Evolutionary conservation across 1,140 invertebrate species (phyloP), one percentile per base, ranked within the genome.

Genomic region (Drosophila bifasciata): DNA sequence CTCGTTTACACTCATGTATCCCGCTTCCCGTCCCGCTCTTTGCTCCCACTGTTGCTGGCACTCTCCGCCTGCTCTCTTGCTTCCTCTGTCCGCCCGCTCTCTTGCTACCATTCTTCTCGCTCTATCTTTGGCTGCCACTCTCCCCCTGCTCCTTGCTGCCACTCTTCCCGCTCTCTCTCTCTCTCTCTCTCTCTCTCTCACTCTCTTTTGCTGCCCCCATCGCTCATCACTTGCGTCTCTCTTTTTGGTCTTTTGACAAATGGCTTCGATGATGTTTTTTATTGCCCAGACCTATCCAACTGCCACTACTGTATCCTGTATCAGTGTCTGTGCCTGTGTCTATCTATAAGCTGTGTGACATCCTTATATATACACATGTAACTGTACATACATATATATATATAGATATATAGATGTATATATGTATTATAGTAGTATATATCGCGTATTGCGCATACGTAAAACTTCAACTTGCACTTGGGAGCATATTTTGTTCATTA

Each of bases 261-360:
- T 86, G 81, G 83, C 59, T 81, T 81, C 81, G 83, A 86, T 86
- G 81, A 86, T 86, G 81, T 88, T 86, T 86, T 86, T 86, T 86
- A 88, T 86, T 81, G 83, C 77, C 58, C 74, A 59, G 73, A 81
- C 81, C 81, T 86, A 86, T 86, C 81, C 32, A 11, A 36, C 1
- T 85, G 72, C 53, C 63, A 63, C 67, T 58, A 63, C 69, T 60
- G 57, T 72, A 78, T 3, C 19, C 19, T 28, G 28, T 25, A 5
- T 23, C 3, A 23, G 21, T n/a, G n/a, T n/a, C 19, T 21, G 19
- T 21, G 19, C 4, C 19, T 21, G n/a, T 60, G 66, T 74, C 58
- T 36, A 36, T 51, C 60, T 52, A 53, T 49, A 44, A 44, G 43
- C 51, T 83, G 64, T 1, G 62, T 73, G 73, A 85, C 81, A 85